Evolutionary conservation across 2,797 vertebrate genomes (phyloP).

Genomic region (Rhynchotus rufescens): DNA sequence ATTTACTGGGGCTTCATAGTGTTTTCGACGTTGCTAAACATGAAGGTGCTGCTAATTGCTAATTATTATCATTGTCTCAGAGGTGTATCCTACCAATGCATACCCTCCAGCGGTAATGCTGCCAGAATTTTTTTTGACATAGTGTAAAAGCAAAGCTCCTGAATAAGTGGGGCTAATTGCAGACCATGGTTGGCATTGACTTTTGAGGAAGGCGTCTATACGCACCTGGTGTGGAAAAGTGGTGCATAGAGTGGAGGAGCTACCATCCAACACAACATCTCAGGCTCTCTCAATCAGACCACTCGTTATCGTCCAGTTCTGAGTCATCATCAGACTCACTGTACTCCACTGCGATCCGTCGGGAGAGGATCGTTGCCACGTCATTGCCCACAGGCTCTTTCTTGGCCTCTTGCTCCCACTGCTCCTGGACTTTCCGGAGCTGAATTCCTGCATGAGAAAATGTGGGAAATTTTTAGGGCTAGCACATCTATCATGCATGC

Average conservation of each 20-base stretch:
- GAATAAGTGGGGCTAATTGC: not conserved
- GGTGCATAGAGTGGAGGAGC: not conserved
- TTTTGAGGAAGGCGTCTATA: constrained; percentile 20
- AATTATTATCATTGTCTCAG: not conserved
- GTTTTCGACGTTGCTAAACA: not conserved
- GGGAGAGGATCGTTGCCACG: constrained; percentile 92
- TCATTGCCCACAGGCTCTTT: constrained; percentile 93
- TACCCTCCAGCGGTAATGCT: not conserved
- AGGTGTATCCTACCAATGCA: constrained; percentile 44
- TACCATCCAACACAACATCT: not conserved
- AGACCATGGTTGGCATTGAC: not conserved
- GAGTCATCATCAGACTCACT: constrained; percentile 95
- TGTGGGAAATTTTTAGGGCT: not conserved
- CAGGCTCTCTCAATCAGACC: constrained; percentile 86
- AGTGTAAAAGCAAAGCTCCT: constrained; percentile 75
- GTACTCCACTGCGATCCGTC: constrained; percentile 93
- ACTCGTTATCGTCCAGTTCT: constrained; percentile 92
- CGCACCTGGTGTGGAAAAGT: constrained; percentile 35
- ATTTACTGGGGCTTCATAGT: not conserved
- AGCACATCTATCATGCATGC: fast-evolving
- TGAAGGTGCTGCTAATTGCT: constrained; percentile 7
- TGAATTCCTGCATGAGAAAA: constrained; percentile 84
- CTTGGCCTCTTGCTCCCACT: constrained; percentile 92
- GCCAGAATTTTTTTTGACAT: constrained; percentile 34
- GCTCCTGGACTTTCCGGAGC: constrained; percentile 93